Evolutionary conservation across 1,140 invertebrate genomes (phyloP), one percentile per base, ranked within the genome.

Genomic region (Acromyrmex heyeri): DNA sequence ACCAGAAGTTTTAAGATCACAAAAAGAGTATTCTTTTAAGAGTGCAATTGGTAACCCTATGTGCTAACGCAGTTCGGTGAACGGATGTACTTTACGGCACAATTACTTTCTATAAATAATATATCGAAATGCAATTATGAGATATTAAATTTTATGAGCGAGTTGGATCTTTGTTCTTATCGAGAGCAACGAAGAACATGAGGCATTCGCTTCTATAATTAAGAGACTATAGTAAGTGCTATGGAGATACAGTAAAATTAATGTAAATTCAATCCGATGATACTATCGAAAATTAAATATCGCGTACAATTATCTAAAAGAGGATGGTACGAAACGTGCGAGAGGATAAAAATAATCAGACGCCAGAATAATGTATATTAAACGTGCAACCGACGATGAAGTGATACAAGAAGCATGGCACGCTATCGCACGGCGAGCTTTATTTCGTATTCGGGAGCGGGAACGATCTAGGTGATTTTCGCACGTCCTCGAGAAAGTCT

Each of bases 401-500:
- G 38, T 73, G 79, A 82, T 82, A 82, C 21, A 48, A 61, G 44
- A 61, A 69, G 27, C 55, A 12, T 16, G 10, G 7, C 77, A 72
- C 34, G 55, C 18, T 24, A 24, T 24, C 24, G 24, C 55, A 30
- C 16, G 21, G 12, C n/a, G 77, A 75, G 55, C 55, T 83, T 73
- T 73, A 73, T 83, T 83, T 83, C 53, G 10, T 14, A 73, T 73
- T 73, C 55, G 79, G 24, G 62, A 75, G 21, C 82, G 73, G 38
- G 38, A 44, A 10, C 30, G 59, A 77, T 85, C 44, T 27, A 50
- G n/a, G n/a, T 14, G 61, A 85, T 85, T 65, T 83, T 85, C 73
- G 59, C 82, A 85, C 82, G 82, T 76, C 59, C 59, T 16, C 82
- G 73, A 65, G 73, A 85, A 85, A 85, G 82, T 85, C 82, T 78